Base-by-base conservation (phyloP, 2,113 vertebrate species). In the Pandion haliaetus region DNA sequence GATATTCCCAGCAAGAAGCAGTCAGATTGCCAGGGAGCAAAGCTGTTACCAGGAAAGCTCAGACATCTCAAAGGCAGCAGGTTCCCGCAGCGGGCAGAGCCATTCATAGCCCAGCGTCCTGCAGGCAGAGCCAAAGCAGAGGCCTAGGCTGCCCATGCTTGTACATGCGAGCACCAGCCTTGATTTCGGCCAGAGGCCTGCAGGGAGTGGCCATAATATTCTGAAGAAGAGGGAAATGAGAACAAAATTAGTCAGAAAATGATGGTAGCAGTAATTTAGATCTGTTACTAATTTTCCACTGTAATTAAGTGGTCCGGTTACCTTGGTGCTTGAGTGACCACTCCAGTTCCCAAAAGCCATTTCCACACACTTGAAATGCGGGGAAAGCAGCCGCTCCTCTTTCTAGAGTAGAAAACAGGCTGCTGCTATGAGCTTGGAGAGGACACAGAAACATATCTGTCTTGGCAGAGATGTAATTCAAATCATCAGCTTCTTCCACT, bases 241-340 rank as follows among this genome's bases (percentile, higher is more conserved):
- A 73, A 15, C 14, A n/a, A 55, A 93, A 74, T 66, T 40, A 77
- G 45, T 52, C 1, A 44, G 73, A 88, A 91, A 71, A 1, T 1
- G 5, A 15, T 5, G 3, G 57, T 12, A 49, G 40, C 14, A 8
- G 54, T 73, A 24, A 93, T 86, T 73, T 31, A 89, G 67, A 73
- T 66, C 29, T 4, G 0, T 63, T 84, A 38, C n/a, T 77, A 19
- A 61, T 65, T 80, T 90, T 47, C 70, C 0, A 0, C 31, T 54
- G 23, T 91, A 78, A 95, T 81, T n/a, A 94, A 96, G 90, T 36
- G 77, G 28, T 40, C 31, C 9, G 3, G 58, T 89, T 91, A 57
- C 65, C 90, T 45, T 8, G 3, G 28, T 36, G 55, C 83, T 73
- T 12, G 55, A 81, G 50, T 70, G 36, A 91, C 84, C 81, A 58